Evolutionary conservation across 2,888 invertebrate species (phyloP).

Genomic region (Latrodectus hesperus): DNA sequence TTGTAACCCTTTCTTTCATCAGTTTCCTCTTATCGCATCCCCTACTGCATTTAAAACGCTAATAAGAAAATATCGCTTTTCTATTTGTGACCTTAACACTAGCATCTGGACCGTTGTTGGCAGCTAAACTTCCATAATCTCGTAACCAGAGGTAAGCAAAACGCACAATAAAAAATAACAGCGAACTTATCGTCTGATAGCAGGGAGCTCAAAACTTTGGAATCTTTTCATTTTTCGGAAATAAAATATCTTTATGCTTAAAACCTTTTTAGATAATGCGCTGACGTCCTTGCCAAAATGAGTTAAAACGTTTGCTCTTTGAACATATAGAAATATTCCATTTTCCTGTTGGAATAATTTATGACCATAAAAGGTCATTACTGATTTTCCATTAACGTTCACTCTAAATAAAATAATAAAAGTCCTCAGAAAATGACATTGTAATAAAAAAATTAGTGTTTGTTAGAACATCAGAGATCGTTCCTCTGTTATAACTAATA

Average conservation of each 20-base stretch:
- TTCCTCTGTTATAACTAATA: slow-evolving; percentile 44
- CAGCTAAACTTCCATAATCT: no score
- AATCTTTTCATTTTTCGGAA: neutral
- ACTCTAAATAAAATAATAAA: slow-evolving; percentile 54
- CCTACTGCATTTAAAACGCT: no score
- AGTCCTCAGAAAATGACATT: slow-evolving; percentile 46
- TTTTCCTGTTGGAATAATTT: slow-evolving; percentile 53
- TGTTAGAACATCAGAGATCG: slow-evolving; percentile 28
- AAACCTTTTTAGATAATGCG: neutral
- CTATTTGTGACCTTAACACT: no score
- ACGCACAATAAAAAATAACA: no score
- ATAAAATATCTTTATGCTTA: neutral
- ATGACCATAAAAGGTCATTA: slow-evolving; percentile 47
- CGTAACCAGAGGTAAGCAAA: no score
- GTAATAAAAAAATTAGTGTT: slow-evolving; percentile 23
- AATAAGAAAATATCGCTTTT: no score
- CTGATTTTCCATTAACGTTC: slow-evolving; percentile 61
- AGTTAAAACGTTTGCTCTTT: slow-evolving; percentile 5
- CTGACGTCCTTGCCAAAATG: neutral
- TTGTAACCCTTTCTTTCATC: no score
- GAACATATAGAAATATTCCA: slow-evolving; percentile 6
- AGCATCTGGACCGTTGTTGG: no score
- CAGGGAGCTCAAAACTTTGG: neutral
- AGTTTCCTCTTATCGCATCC: no score
- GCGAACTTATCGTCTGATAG: neutral